A percentile compares a stretch with the other conserved stretches of the same genome.
phyloP scores from a whole-genome alignment of 2,888 invertebrate genomes.

The Netelia virgata region DNA sequence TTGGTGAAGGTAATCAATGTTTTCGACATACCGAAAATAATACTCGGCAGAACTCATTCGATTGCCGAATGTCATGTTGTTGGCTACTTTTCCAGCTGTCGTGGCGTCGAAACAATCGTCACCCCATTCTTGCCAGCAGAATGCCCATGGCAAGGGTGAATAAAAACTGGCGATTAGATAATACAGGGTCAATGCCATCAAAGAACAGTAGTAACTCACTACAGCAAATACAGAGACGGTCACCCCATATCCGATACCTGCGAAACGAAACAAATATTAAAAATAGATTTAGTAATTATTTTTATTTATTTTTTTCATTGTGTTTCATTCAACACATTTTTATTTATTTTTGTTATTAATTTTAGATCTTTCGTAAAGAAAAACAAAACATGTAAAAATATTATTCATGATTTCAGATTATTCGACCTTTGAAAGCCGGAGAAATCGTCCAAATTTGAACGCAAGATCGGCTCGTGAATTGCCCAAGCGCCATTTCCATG shows the following conservation, averaged over 20 bases:
- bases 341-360: not conserved
- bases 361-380: not conserved
- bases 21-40: constrained; percentile 54
- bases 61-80: constrained; percentile 37
- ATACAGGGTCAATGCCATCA: constrained; percentile 85
- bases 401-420: not conserved
- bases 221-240: constrained; percentile 84
- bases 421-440: constrained; percentile 92
- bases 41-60: constrained; percentile 66
- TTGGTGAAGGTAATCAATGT: not conserved
- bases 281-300: constrained; percentile 24
- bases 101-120: constrained; percentile 73
- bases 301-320: too few relatives aligned
- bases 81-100: constrained; percentile 38
- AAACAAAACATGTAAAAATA: constrained; percentile 31
- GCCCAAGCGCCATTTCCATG: constrained; percentile 93
- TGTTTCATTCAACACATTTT: too few relatives aligned
- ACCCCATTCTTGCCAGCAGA: constrained; percentile 85
- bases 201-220: constrained; percentile 85
- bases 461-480: constrained; percentile 93
- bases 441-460: constrained; percentile 90
- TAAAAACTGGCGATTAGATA: constrained; percentile 85
- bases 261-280: constrained; percentile 77
- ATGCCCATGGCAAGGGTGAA: constrained; percentile 85
- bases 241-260: constrained; percentile 85